Evolutionary conservation across 2,888 invertebrate species (phyloP).

Genomic region (Prenolepis imparis): DNA sequence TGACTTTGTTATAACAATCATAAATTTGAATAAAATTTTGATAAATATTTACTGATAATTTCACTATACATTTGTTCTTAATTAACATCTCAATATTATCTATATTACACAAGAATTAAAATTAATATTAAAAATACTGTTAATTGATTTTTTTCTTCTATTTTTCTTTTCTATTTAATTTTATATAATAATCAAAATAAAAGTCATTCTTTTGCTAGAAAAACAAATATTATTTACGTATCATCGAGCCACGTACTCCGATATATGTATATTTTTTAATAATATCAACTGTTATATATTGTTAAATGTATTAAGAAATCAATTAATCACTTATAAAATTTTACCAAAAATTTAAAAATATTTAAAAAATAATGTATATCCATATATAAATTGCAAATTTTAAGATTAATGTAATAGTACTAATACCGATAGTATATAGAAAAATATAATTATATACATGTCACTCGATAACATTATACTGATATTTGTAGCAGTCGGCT

Average conservation of each 20-base stretch:
- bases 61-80: background rate
- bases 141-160: background rate
- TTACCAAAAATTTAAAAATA: background rate
- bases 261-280: background rate
- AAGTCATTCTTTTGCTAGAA: background rate
- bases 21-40: conserved; percentile 26
- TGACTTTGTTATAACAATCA: conserved; percentile 4
- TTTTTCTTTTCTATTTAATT: background rate
- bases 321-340: background rate
- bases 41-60: background rate
- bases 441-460: background rate
- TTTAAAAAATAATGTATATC: background rate
- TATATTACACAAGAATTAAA: background rate
- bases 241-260: background rate
- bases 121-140: conserved; percentile 1
- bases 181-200: background rate
- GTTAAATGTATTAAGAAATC: background rate
- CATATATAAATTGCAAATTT: background rate
- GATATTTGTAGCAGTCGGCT: background rate
- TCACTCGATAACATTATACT: background rate
- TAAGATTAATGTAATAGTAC: background rate
- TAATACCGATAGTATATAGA: background rate
- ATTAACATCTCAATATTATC: background rate
- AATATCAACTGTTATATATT: background rate
- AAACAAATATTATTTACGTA: background rate